Evolutionary conservation across 1,140 invertebrate genomes (phyloP), one percentile per base, ranked within the genome.

Genomic region (Zaprionus tsacasi): DNA sequence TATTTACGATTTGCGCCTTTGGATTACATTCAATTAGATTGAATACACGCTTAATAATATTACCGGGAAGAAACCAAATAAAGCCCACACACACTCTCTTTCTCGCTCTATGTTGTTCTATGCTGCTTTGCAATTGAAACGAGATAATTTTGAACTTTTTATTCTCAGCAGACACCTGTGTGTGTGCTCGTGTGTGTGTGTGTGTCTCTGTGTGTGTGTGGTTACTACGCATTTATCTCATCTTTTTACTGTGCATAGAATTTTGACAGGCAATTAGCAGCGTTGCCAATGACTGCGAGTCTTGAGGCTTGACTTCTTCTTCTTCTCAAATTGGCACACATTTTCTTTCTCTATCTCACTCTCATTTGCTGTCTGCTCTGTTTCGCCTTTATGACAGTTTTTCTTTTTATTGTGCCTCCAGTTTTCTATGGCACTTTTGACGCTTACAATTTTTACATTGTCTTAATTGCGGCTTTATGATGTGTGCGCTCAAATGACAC

Each of bases 391-490:
- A 89, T 80, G 75, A 65, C 66, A 76, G 85, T 81, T 88, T 78
- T 79, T 80, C 71, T 88, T 83, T 88, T 89, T 88, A 85, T 83
- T 88, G 83, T 81, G 63, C 83, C 25, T 43, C 63, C 68, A 83
- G 55, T 81, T 85, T 83, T 85, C 85, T 88, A 88, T 88, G 85
- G 77, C 83, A 70, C 89, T 81, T 88, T 89, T 89, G 85, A 89
- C 81, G 85, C 85, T 89, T 83, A 87, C 83, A 77, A 87, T 88
- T 87, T 88, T 56, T 71, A 88, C 83, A 87, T 88, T 80, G 83
- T 88, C 83, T 89, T 89, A 89, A 89, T 89, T 89, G 85, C 85
- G 81, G 85, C 85, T 89, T 89, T 89, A 89, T 85, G 85, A 89
- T 79, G 78, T 89, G 85, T 89, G 83, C 69, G 77, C 81, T 85